Evolutionary conservation across 2,888 invertebrate species (phyloP), one percentile per base, ranked within the genome.

Genomic region (Kryphioiulus occultus): DNA sequence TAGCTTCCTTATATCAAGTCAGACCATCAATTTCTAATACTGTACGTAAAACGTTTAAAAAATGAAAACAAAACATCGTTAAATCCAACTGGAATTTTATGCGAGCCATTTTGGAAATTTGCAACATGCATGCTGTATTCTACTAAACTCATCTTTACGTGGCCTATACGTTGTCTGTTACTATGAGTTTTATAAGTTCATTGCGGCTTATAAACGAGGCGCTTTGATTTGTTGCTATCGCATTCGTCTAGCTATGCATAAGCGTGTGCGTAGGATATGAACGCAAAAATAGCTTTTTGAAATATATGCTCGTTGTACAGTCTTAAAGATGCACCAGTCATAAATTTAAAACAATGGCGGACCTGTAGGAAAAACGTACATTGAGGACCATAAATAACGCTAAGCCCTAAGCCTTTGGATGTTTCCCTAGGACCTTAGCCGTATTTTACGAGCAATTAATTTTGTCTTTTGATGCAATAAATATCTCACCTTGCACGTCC

Each of bases 401-500:
- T 9, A 30, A 78, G 78, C 17, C 78, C 78, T 78, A 78, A 78
- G 78, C 78, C 78, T 78, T 78, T 4, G 78, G 12, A 30, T 78
- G 30, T 78, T 78, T 78, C 30, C 78, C 78, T 78, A 30, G 78
- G 78, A 30, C 17, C 30, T 30, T 0, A 0, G 3, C 7, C 30
- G 30, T 17, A 30, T 78, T 78, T 78, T 78, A 78, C 78, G 78
- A 30, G 78, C 30, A 78, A 78, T 78, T 78, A 78, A 30, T 78
- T 78, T 30, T 78, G 3, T 15, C 78, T 30, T 0, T 15, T 26
- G 30, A 15, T 30, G 30, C 10, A 30, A 78, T 78, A 78, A 85
- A 85, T 85, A 85, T 35, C 85, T 87, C 88, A 89, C 89, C 88
- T 88, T 87, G 87, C 22, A 89, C 89, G 44, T 89, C 89, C 19